A percentile compares a stretch with the other conserved stretches of the same genome.
These are phyloP conservation scores for Gnathonemus longibarbis DNA, from an alignment of 2,113 vertebrate species.

Conservation along the genomic window DNA sequence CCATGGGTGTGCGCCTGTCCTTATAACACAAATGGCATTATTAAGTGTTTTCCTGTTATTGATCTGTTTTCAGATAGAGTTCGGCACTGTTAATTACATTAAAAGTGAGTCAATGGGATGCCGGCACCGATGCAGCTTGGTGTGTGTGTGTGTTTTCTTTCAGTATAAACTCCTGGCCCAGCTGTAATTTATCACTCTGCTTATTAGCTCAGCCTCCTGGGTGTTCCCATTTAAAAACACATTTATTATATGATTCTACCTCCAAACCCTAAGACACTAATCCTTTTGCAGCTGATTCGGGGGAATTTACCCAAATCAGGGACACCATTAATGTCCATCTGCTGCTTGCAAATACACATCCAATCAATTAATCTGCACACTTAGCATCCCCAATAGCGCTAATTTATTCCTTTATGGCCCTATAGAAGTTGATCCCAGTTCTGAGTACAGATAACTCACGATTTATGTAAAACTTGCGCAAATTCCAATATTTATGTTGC, in stretches of 20 bases:
- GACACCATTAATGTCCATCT: neutral
- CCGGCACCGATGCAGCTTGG: constrained; percentile 16
- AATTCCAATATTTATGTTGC: neutral
- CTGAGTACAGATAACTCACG: neutral
- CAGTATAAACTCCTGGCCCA: neutral
- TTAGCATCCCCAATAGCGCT: neutral
- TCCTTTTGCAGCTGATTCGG: neutral
- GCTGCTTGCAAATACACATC: neutral
- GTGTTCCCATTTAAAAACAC: neutral
- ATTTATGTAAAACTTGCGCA: neutral
- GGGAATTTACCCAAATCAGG: neutral
- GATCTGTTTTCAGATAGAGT: neutral
- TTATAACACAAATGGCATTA: neutral
- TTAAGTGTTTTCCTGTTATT: neutral
- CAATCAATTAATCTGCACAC: neutral
- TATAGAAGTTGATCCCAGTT: neutral
- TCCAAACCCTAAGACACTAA: neutral
- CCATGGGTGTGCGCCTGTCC: constrained; percentile 39
- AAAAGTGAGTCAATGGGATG: neutral
- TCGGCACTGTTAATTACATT: neutral
- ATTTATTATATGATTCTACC: neutral
- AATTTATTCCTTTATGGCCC: neutral
- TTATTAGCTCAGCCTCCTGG: neutral
- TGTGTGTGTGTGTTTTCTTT: constrained; percentile 44
- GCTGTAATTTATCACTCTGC: neutral